Evolutionary conservation across 2,888 invertebrate genomes (phyloP).

Genomic region (Thecophora atra): DNA sequence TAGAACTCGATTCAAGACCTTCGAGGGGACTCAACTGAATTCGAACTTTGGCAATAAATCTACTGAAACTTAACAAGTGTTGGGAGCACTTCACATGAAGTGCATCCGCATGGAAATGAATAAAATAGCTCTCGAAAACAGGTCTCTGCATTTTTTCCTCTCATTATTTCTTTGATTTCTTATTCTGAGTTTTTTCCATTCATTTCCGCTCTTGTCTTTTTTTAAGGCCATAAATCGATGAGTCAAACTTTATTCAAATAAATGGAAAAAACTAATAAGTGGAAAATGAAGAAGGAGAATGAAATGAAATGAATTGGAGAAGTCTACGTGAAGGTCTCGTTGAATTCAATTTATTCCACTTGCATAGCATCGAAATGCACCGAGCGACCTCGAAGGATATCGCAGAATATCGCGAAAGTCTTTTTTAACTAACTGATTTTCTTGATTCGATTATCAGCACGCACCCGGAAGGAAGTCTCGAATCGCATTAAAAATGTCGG

Average conservation of each 20-base stretch:
- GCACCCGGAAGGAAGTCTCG: background rate
- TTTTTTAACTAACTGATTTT: background rate
- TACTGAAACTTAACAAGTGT: conserved; percentile 17
- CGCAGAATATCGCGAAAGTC: background rate
- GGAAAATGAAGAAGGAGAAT: background rate
- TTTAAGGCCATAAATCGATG: conserved; percentile 28
- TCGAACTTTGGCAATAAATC: conserved; percentile 34
- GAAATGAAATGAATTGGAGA: background rate
- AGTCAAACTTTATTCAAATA: conserved; percentile 30
- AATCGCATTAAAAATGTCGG: conserved; percentile 8
- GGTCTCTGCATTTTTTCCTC: background rate
- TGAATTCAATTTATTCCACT: conserved; percentile 32
- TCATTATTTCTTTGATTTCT: background rate
- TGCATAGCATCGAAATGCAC: conserved; percentile 29
- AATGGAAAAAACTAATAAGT: conserved; percentile 11
- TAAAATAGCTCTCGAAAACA: conserved; percentile 4
- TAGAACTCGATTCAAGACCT: too few species aligned
- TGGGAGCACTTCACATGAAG: background rate
- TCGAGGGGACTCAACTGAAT: background rate
- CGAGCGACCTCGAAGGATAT: background rate
- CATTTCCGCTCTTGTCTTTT: background rate
- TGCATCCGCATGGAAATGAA: conserved; percentile 19
- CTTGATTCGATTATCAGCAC: background rate
- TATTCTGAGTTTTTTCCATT: background rate
- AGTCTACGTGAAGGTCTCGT: conserved; percentile 16